Evolutionary conservation across 2,797 vertebrate genomes (phyloP).

Genomic region (Esox masquinongy): DNA sequence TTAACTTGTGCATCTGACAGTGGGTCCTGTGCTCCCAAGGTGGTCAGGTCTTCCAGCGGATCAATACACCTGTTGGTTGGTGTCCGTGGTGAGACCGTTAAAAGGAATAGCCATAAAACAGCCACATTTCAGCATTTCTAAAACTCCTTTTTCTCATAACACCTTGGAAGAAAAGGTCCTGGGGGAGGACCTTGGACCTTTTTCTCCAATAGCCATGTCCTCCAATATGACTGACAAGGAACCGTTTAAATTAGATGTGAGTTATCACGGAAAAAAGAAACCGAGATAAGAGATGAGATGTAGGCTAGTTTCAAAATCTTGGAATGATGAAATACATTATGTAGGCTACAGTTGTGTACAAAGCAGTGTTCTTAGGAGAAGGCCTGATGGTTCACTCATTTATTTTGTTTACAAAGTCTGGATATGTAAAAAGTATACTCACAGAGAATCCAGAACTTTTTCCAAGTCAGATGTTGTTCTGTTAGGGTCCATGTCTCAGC

Average conservation of each 20-base stretch:
- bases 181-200: too few species aligned
- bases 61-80: background rate
- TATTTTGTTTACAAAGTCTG: background rate
- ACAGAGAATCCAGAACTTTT: constrained; percentile 1
- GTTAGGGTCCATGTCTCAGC: background rate
- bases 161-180: too few species aligned
- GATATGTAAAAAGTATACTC: background rate
- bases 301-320: too few species aligned
- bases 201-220: too few species aligned
- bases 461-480: background rate
- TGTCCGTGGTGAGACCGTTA: background rate
- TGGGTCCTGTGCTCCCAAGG: constrained; percentile 1
- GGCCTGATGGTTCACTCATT: background rate
- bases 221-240: too few species aligned
- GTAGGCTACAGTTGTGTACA: too few species aligned
- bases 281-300: too few species aligned
- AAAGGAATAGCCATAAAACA: background rate
- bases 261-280: too few species aligned
- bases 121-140: background rate
- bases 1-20: constrained; percentile 19
- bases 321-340: too few species aligned
- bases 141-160: background rate
- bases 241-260: too few species aligned
- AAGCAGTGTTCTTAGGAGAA: background rate
- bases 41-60: constrained; percentile 1